Conservation (phyloP, 2,113 vertebrate species). For the Forbesichthys agassizii region DNA sequence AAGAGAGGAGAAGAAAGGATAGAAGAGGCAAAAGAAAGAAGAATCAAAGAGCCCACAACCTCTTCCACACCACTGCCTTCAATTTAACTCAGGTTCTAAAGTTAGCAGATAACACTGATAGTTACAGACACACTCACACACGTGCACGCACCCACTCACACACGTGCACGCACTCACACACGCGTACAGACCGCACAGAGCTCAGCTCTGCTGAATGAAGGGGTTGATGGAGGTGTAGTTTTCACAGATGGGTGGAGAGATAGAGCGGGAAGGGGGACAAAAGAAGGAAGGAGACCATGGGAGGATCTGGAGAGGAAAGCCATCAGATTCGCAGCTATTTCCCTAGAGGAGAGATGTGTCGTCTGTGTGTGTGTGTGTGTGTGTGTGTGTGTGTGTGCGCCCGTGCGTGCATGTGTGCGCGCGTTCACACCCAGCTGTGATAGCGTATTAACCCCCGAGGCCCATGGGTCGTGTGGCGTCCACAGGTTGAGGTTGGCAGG, state of each 20-base stretch:
- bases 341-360: slow-evolving; percentile 19
- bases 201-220: slow-evolving; percentile 19
- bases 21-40: slow-evolving; percentile 39
- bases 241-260: slow-evolving; percentile 49
- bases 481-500: slow-evolving; percentile 51
- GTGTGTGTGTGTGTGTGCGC: background rate
- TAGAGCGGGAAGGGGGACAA: slow-evolving; percentile 45
- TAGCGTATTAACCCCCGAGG: slow-evolving; percentile 67
- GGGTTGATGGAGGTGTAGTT: slow-evolving; percentile 17
- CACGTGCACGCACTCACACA: background rate
- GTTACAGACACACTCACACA: slow-evolving; percentile 30
- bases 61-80: slow-evolving; percentile 81
- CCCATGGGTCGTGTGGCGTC: slow-evolving; percentile 25
- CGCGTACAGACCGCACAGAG: background rate
- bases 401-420: background rate
- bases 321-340: slow-evolving; percentile 49
- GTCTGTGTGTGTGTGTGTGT: slow-evolving; percentile 14
- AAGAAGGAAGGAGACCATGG: slow-evolving; percentile 34
- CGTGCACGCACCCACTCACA: background rate
- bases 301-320: slow-evolving; percentile 39
- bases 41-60: slow-evolving; percentile 57
- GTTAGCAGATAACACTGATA: slow-evolving; percentile 76
- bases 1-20: background rate
- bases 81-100: slow-evolving; percentile 81
- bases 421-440: slow-evolving; percentile 27